These are phyloP conservation scores for Apistogramma diplotaenia DNA, from an alignment of 2,113 vertebrate genomes.

Conservation along the genomic window DNA sequence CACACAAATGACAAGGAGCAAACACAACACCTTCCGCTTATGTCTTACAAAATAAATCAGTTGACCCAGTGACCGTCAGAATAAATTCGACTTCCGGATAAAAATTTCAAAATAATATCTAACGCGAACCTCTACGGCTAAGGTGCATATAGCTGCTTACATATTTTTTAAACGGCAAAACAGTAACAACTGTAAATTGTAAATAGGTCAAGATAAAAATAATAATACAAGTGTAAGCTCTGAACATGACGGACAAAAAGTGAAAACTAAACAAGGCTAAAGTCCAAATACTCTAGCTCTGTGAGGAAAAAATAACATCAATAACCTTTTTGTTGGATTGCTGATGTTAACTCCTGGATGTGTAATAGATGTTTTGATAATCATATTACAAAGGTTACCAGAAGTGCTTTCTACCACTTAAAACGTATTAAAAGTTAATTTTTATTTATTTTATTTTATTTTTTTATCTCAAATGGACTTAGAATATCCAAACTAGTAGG, in stretches of 20 bases:
- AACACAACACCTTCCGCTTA: not conserved
- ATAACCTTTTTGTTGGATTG: no score
- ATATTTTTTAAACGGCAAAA: not conserved
- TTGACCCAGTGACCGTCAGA: not conserved
- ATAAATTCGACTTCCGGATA: not conserved
- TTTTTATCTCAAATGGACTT: not conserved
- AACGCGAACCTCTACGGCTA: no score
- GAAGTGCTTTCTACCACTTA: not conserved
- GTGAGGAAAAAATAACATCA: no score
- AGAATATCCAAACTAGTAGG: not conserved
- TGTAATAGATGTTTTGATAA: not conserved
- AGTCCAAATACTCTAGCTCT: not conserved
- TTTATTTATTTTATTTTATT: no score
- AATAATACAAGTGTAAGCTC: not conserved
- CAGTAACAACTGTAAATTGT: not conserved
- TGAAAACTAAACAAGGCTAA: not conserved
- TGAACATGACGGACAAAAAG: not conserved
- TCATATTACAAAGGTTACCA: not conserved
- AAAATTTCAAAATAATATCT: not conserved
- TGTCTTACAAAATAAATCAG: constrained; percentile 47
- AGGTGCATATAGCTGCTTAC: no score
- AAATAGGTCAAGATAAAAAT: no score
- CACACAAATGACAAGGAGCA: not conserved
- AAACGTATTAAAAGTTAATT: fast-evolving
- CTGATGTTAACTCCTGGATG: no score